A percentile compares a stretch with the other conserved stretches of the same genome.
Conservation (phyloP, 2,888 invertebrate species). For the Rhagonycha lutea region DNA sequence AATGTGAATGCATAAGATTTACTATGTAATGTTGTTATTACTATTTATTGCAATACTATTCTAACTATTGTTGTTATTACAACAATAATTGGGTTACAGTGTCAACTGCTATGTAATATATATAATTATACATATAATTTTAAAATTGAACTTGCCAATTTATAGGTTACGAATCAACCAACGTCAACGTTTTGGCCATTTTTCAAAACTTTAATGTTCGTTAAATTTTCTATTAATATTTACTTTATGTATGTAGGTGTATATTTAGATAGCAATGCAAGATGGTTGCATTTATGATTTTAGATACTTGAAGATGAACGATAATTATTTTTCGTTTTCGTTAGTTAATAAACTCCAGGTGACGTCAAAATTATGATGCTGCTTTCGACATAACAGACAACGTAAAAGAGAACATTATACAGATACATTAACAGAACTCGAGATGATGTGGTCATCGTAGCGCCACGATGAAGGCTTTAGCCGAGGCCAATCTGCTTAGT, state of each 20-base stretch:
- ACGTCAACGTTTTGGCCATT: background rate
- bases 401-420: conserved; percentile 30
- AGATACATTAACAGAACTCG: conserved; percentile 32
- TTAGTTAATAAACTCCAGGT: conserved; percentile 9
- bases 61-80: background rate
- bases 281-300: background rate
- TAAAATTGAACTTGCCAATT: background rate
- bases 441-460: conserved; percentile 47
- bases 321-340: background rate
- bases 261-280: background rate
- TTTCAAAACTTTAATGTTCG: background rate
- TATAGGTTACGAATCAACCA: background rate
- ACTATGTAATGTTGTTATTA: too few species aligned
- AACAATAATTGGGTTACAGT: background rate
- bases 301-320: background rate
- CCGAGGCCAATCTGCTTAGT: conserved; percentile 43
- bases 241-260: background rate
- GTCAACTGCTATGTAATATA: background rate
- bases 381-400: conserved; percentile 7
- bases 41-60: too few species aligned
- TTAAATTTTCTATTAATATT: background rate
- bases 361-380: conserved; percentile 13
- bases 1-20: background rate
- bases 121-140: too few species aligned
- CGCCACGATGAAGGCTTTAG: conserved; percentile 42